Conservation (phyloP, 2,113 vertebrate species). For the Bubo blakistoni region DNA sequence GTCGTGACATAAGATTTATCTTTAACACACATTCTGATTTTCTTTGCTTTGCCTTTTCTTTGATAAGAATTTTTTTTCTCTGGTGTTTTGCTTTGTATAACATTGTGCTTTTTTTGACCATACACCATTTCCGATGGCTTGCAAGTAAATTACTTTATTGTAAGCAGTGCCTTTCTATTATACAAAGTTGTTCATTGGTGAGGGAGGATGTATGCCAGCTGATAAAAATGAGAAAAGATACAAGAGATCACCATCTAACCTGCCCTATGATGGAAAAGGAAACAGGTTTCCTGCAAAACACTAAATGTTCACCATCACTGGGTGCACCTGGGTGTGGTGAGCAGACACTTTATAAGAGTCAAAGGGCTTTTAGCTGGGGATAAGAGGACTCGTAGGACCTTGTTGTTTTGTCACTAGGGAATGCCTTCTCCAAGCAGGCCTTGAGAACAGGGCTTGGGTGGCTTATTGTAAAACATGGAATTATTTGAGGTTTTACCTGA, state of each 20-base stretch:
- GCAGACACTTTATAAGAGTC: background rate
- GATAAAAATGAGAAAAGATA: background rate
- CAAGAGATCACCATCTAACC: background rate
- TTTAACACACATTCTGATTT: constrained; percentile 42
- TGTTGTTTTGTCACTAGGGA: background rate
- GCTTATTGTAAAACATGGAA: background rate
- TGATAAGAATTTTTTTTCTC: background rate
- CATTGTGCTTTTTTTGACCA: background rate
- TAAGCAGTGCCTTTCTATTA: background rate
- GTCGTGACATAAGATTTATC: background rate
- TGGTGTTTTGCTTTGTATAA: background rate
- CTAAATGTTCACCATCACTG: background rate
- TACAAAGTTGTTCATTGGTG: background rate
- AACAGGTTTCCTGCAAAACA: background rate
- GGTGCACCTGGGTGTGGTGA: background rate
- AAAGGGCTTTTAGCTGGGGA: background rate
- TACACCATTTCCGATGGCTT: background rate
- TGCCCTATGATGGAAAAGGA: background rate
- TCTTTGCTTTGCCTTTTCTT: constrained; percentile 40
- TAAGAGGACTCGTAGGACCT: background rate
- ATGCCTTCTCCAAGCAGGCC: background rate
- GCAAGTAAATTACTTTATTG: background rate
- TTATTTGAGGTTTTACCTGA: background rate
- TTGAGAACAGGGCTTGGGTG: background rate
- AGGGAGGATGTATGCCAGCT: background rate